These are phyloP conservation scores for Coregonus suidteri DNA, from an alignment of 2,797 vertebrate genomes.

Conservation along the genomic window DNA sequence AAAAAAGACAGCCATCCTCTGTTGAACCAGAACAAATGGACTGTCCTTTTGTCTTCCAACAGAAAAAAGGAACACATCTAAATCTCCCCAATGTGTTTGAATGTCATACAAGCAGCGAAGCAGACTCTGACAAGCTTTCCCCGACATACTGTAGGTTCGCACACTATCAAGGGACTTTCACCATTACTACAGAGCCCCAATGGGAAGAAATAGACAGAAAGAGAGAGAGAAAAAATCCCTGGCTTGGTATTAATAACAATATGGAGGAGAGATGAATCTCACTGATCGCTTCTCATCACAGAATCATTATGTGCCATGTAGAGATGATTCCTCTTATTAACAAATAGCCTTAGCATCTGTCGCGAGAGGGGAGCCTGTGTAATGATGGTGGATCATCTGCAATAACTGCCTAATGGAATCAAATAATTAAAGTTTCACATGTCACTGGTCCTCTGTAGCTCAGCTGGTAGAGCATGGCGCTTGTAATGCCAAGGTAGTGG, in stretches of 20 bases:
- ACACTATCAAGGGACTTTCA: slow-evolving; percentile 17
- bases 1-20: slow-evolving; percentile 1
- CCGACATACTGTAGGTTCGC: slow-evolving; percentile 23
- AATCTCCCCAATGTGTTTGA: background rate
- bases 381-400: slow-evolving; percentile 22
- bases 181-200: slow-evolving; percentile 7
- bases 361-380: slow-evolving; percentile 18
- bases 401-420: slow-evolving; percentile 25
- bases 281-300: slow-evolving; percentile 43
- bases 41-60: background rate
- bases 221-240: background rate
- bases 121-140: slow-evolving; percentile 7
- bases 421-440: slow-evolving; percentile 19
- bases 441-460: background rate
- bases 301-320: slow-evolving; percentile 29
- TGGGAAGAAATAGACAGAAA: background rate
- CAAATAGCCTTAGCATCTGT: slow-evolving; percentile 31
- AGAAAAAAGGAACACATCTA: background rate
- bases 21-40: slow-evolving; percentile 22
- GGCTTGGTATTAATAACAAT: slow-evolving; percentile 37
- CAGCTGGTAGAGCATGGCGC: no score
- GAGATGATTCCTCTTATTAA: slow-evolving; percentile 40
- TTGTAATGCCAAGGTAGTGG: no score
- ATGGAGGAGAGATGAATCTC: slow-evolving; percentile 40
- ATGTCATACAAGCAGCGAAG: background rate